phyloP scores from a whole-genome alignment of 2,888 invertebrate genomes.

The Mactromeris polynyma region DNA sequence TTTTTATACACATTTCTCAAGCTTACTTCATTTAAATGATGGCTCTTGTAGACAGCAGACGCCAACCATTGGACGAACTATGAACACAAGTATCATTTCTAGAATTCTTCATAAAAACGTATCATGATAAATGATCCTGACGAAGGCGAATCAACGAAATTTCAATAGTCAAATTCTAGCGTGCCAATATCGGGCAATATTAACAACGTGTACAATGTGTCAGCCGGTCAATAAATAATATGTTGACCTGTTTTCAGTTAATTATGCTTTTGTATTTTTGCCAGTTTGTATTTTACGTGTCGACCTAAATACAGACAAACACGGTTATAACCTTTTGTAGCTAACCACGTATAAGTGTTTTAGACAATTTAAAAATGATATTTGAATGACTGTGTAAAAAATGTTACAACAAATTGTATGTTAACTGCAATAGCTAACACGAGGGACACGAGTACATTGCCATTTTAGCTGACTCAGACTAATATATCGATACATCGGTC shows the following conservation, averaged over 20 bases:
- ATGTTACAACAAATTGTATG: too few relatives aligned
- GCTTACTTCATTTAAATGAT: constrained; percentile 9
- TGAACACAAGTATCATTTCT: background rate
- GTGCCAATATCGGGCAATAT: background rate
- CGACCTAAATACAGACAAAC: background rate
- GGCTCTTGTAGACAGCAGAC: background rate
- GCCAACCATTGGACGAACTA: background rate
- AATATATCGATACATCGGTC: too few relatives aligned
- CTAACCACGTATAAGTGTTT: too few relatives aligned
- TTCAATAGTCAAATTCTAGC: constrained; percentile 17
- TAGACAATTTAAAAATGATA: too few relatives aligned
- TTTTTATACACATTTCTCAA: background rate
- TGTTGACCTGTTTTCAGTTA: background rate
- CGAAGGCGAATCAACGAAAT: background rate
- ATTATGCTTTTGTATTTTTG: background rate
- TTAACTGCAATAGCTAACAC: too few relatives aligned
- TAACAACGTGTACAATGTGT: background rate
- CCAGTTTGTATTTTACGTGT: background rate
- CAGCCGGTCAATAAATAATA: background rate
- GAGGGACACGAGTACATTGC: too few relatives aligned
- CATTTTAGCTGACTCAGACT: too few relatives aligned
- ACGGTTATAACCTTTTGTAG: background rate
- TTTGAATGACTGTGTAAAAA: too few relatives aligned
- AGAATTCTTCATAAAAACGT: background rate
- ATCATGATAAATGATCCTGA: constrained; percentile 15